Evolutionary conservation across 2,888 invertebrate species (phyloP).

Genomic region (Cryptocheilus praepositus): DNA sequence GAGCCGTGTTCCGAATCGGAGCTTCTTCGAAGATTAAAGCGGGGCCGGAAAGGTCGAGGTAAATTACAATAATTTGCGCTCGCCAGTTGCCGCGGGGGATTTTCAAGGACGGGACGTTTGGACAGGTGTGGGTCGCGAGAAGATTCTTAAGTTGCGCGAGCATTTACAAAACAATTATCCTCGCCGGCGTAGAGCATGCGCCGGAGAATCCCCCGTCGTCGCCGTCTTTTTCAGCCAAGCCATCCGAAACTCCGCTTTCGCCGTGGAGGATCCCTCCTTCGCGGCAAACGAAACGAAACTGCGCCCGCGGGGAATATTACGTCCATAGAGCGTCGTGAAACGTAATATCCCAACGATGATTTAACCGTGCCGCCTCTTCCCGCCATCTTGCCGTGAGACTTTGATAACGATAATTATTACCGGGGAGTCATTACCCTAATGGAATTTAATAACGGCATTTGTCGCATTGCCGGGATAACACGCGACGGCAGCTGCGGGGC

Average conservation of each 20-base stretch:
- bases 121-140: too few relatives aligned
- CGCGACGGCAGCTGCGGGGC: background rate
- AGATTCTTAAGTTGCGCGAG: too few relatives aligned
- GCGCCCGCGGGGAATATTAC: constrained; percentile 26
- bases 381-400: constrained; percentile 21
- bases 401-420: constrained; percentile 45
- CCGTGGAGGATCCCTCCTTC: constrained; percentile 13
- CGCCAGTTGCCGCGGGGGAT: too few relatives aligned
- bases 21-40: too few relatives aligned
- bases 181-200: background rate
- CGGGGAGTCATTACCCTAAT: constrained; percentile 42
- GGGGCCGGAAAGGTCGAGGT: too few relatives aligned
- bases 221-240: constrained; percentile 5
- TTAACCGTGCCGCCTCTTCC: constrained; percentile 35
- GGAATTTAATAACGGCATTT: constrained; percentile 53
- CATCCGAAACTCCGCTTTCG: constrained; percentile 8
- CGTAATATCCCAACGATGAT: constrained; percentile 40
- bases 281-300: constrained; percentile 1
- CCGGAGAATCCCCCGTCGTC: background rate
- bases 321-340: constrained; percentile 20
- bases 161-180: constrained; percentile 7
- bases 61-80: too few relatives aligned
- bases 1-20: too few relatives aligned
- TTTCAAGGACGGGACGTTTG: too few relatives aligned
- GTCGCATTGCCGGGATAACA: constrained; percentile 31